Percentiles rank a stretch among this genome's conserved stretches.
Evolutionary conservation across 2,797 vertebrate species (phyloP).

Genomic region (Acanthurus lineatus): DNA sequence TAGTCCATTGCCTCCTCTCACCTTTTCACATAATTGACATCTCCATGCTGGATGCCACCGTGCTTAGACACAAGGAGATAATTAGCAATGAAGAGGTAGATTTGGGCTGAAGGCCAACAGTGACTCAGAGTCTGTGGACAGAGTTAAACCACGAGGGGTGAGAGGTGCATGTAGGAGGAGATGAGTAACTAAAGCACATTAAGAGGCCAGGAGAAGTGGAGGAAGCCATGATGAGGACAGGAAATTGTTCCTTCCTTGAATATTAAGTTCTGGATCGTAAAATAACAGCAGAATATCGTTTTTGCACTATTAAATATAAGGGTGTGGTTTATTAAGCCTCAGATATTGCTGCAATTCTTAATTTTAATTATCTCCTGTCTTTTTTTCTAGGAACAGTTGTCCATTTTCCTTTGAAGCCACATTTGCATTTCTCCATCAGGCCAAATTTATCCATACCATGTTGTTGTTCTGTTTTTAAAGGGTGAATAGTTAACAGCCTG

Average conservation of each 20-base stretch:
- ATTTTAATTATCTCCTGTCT: constrained; percentile 4
- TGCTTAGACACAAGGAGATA: constrained; percentile 48
- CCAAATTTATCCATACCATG: no score
- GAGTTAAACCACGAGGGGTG: constrained; percentile 54
- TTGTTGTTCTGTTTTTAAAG: no score
- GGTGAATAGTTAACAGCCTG: no score
- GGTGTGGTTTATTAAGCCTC: not conserved
- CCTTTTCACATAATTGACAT: constrained; percentile 25
- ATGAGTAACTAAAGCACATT: constrained; percentile 52
- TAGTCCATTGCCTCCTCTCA: constrained; percentile 31
- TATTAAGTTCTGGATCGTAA: not conserved
- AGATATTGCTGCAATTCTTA: constrained; percentile 19
- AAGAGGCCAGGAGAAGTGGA: constrained; percentile 29
- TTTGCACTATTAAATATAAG: not conserved
- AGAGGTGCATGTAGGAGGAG: constrained; percentile 46
- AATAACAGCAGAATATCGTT: not conserved
- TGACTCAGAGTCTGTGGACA: constrained; percentile 59
- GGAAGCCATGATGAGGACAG: constrained; percentile 9
- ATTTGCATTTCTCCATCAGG: no score
- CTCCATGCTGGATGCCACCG: constrained; percentile 14
- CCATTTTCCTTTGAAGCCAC: no score
- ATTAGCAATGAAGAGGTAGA: constrained; percentile 57
- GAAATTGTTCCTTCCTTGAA: not conserved
- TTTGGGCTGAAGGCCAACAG: constrained; percentile 59
- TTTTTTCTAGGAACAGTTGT: no score